Percentiles rank a stretch among this genome's conserved stretches.
Conservation (phyloP, 2,113 vertebrate genomes). For the Addax nasomaculatus region DNA sequence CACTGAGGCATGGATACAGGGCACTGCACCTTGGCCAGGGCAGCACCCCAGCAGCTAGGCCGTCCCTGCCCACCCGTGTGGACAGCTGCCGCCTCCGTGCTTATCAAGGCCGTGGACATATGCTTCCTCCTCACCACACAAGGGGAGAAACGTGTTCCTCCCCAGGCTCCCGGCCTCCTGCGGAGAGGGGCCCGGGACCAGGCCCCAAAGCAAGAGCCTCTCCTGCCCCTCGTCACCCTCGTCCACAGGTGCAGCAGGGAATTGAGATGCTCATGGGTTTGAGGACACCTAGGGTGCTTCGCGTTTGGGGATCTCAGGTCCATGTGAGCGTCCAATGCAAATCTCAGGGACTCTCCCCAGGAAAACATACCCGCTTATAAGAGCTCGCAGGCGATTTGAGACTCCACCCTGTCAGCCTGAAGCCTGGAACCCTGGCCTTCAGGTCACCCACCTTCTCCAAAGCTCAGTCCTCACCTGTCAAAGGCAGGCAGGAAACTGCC, state of each 20-base stretch:
- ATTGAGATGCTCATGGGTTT: background rate
- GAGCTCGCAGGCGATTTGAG: background rate
- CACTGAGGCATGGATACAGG: fast-evolving
- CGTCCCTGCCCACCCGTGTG: fast-evolving
- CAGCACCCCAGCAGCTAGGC: background rate
- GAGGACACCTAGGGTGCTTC: too few relatives aligned
- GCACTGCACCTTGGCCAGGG: fast-evolving
- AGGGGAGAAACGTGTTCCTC: background rate
- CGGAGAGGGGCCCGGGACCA: background rate
- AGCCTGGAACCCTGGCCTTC: too few relatives aligned
- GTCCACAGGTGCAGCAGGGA: fast-evolving
- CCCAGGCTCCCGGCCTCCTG: background rate
- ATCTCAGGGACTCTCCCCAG: background rate
- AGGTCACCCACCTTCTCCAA: background rate
- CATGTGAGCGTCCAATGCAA: background rate
- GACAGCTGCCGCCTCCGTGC: fast-evolving
- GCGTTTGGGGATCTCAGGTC: background rate
- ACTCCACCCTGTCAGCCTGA: background rate
- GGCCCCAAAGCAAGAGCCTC: background rate
- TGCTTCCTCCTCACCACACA: background rate
- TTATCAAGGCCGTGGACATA: fast-evolving
- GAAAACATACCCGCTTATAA: background rate
- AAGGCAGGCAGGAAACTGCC: background rate
- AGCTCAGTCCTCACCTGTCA: background rate
- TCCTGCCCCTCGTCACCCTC: background rate